These are phyloP conservation scores for Pandemis heparana DNA, from an alignment of 2,888 invertebrate species.

Conservation along the genomic window DNA sequence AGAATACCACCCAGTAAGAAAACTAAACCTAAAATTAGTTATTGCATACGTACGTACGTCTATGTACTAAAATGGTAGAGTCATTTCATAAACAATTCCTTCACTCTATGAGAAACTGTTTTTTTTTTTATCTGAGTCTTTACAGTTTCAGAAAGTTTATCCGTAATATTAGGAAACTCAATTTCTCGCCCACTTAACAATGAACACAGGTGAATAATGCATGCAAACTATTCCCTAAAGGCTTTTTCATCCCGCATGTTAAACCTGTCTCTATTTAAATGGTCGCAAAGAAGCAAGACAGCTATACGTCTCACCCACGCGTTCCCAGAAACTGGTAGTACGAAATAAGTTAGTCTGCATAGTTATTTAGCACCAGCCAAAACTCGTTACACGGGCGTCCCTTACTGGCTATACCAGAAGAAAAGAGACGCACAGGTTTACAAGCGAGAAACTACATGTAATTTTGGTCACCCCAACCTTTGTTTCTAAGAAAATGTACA, in stretches of 20 bases:
- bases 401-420: background rate
- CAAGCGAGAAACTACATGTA: slow-evolving; percentile 24
- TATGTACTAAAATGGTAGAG: no score
- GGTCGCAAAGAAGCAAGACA: slow-evolving; percentile 18
- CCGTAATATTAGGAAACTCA: slow-evolving; percentile 41
- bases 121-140: background rate
- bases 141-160: slow-evolving; percentile 9
- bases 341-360: background rate
- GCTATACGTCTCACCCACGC: slow-evolving; percentile 3
- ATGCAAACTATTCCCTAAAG: background rate
- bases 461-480: slow-evolving; percentile 34
- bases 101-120: background rate
- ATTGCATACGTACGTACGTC: no score
- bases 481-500: slow-evolving; percentile 46
- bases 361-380: background rate
- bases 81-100: background rate
- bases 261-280: slow-evolving; percentile 21
- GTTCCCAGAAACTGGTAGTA: background rate
- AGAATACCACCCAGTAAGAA: no score
- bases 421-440: background rate
- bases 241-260: slow-evolving; percentile 8
- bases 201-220: slow-evolving; percentile 31
- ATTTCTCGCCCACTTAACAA: slow-evolving; percentile 45
- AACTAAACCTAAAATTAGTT: no score
- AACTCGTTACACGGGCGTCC: background rate